Evolutionary conservation across 2,113 vertebrate species (phyloP).

Genomic region (Geococcyx californianus): DNA sequence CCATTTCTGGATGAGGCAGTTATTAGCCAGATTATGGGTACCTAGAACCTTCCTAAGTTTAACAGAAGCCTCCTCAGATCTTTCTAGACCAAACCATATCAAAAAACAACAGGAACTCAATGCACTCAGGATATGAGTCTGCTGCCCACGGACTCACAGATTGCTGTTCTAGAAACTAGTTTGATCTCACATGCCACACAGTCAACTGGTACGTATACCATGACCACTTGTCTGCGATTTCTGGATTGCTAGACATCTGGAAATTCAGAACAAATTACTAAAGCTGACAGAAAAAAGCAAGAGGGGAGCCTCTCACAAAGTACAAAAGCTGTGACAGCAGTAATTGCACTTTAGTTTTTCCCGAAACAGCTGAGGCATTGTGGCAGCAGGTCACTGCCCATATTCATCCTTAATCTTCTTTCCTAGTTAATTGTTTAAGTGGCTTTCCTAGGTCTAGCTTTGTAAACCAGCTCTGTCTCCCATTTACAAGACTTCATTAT

Average conservation of each 20-base stretch:
- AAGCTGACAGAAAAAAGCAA: neutral
- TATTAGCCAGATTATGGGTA: neutral
- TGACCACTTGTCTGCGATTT: neutral
- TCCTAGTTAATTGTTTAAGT: neutral
- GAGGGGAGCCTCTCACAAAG: neutral
- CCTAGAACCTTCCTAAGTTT: neutral
- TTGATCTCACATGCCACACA: neutral
- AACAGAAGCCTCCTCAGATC: neutral
- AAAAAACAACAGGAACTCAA: neutral
- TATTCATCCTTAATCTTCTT: neutral
- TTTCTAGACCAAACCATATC: neutral
- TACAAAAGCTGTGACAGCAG: neutral
- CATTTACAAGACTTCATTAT: neutral
- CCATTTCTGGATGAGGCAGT: neutral
- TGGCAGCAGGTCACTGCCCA: neutral
- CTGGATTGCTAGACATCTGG: neutral
- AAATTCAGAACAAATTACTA: neutral
- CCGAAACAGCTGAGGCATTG: neutral
- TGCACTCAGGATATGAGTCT: accelerated
- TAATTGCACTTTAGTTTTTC: neutral
- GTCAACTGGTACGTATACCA: accelerated
- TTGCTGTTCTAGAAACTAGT: neutral
- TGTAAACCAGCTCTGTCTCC: neutral
- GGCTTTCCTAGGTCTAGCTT: neutral
- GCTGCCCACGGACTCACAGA: accelerated